Conservation (phyloP, 2,888 invertebrate genomes). For the Drosophila lacicola region DNA sequence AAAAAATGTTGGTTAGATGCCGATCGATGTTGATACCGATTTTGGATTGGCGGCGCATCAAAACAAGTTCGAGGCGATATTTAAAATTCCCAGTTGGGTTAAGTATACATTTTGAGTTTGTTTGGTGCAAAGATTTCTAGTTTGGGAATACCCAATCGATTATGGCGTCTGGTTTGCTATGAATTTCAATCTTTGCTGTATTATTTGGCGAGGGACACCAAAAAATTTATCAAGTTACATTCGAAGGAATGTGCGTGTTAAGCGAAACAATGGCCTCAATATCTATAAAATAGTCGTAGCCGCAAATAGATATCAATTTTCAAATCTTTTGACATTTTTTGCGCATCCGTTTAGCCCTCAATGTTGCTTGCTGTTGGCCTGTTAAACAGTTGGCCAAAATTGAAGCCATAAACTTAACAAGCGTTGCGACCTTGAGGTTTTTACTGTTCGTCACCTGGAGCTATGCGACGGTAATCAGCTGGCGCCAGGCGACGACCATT, state of each 20-base stretch:
- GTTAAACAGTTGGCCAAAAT: slow-evolving; percentile 51
- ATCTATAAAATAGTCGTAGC: slow-evolving; percentile 43
- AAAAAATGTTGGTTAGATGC: slow-evolving; percentile 34
- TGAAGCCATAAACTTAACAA: slow-evolving; percentile 71
- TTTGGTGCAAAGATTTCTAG: slow-evolving; percentile 61
- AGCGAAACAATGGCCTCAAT: slow-evolving; percentile 56
- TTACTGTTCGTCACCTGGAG: slow-evolving; percentile 77
- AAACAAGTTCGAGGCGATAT: slow-evolving; percentile 69
- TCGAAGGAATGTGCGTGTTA: slow-evolving; percentile 57
- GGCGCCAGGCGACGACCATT: slow-evolving; percentile 77
- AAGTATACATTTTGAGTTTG: slow-evolving; percentile 57
- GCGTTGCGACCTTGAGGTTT: slow-evolving; percentile 71
- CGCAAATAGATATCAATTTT: slow-evolving; percentile 62
- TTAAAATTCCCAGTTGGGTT: slow-evolving; percentile 53
- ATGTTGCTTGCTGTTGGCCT: slow-evolving; percentile 27
- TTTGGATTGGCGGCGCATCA: slow-evolving; percentile 46
- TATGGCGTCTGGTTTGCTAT: slow-evolving; percentile 60
- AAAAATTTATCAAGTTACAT: slow-evolving; percentile 60
- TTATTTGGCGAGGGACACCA: slow-evolving; percentile 32
- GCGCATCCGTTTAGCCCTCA: slow-evolving; percentile 49
- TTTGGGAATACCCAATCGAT: slow-evolving; percentile 75
- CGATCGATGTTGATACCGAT: slow-evolving; percentile 29
- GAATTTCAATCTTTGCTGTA: slow-evolving; percentile 21
- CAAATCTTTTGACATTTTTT: slow-evolving; percentile 31
- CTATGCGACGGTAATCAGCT: slow-evolving; percentile 74